Evolutionary conservation across 92 coral and sea anemone species (phyloP).

Genomic region (Phenganax subtilis): DNA sequence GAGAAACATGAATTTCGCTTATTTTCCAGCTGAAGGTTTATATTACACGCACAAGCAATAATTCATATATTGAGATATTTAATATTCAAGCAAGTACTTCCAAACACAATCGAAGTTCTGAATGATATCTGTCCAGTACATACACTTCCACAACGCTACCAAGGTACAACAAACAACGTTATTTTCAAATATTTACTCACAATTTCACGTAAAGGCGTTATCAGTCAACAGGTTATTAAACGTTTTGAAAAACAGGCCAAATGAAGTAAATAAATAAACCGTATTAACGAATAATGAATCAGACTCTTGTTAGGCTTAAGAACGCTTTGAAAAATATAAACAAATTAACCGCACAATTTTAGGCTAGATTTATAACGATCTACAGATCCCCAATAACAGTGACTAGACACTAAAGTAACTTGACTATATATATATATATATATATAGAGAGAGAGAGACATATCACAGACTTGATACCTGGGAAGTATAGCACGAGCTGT

Average conservation of each 20-base stretch:
- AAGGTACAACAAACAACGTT: neutral
- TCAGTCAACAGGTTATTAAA: constrained; percentile 9
- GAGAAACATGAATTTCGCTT: neutral
- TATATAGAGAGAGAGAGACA: neutral
- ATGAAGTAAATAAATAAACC: neutral
- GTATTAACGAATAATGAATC: neutral
- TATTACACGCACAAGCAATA: too few species aligned
- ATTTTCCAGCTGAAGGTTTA: neutral
- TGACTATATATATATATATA: too few species aligned
- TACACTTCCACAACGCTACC: neutral
- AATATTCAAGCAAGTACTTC: neutral
- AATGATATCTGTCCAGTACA: constrained; percentile 1
- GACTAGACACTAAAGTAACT: too few species aligned
- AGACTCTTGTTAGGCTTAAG: neutral
- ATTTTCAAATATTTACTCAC: neutral
- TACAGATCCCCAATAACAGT: too few species aligned
- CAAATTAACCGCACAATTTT: constrained; percentile 12
- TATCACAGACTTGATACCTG: constrained; percentile 6
- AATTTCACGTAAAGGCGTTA: neutral
- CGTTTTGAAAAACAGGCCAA: neutral
- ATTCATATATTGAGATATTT: neutral
- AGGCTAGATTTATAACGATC: neutral
- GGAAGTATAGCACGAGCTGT: neutral
- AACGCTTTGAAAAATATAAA: neutral
- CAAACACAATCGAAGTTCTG: neutral